Percentiles rank a stretch among this genome's conserved stretches.
phyloP scores from a whole-genome alignment of 2,888 invertebrate genomes.

The Deilephila elpenor region DNA sequence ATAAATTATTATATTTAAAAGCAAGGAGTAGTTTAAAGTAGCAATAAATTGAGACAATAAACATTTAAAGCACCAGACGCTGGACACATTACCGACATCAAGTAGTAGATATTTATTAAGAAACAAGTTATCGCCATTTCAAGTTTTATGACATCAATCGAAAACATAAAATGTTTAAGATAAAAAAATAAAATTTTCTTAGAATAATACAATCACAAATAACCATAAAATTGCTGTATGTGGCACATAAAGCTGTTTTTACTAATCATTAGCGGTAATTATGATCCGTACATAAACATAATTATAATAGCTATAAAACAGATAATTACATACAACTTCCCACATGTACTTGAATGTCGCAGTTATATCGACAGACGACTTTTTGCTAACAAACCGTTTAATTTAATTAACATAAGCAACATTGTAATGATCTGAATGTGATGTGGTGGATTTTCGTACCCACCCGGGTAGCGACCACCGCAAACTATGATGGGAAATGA shows the following conservation, averaged over 20 bases:
- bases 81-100: too few relatives aligned
- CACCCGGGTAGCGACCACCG: not conserved
- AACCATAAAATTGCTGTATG: slow-evolving; percentile 20
- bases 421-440: too few relatives aligned
- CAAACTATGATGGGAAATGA: too few relatives aligned
- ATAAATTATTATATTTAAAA: too few relatives aligned
- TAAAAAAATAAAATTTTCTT: slow-evolving; percentile 17
- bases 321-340: slow-evolving; percentile 46
- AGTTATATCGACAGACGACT: not conserved
- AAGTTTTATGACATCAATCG: slow-evolving; percentile 19
- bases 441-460: not conserved
- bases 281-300: slow-evolving; percentile 36
- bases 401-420: not conserved
- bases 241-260: slow-evolving; percentile 26
- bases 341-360: slow-evolving; percentile 38
- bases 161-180: not conserved
- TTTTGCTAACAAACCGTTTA: slow-evolving; percentile 19
- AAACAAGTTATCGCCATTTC: slow-evolving; percentile 11
- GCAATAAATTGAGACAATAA: too few relatives aligned
- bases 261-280: slow-evolving; percentile 33
- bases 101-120: not conserved
- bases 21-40: too few relatives aligned
- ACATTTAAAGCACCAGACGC: too few relatives aligned
- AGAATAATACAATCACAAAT: slow-evolving; percentile 24
- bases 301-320: slow-evolving; percentile 39